These are phyloP conservation scores for Morone chrysops DNA, from an alignment of 2,113 vertebrate species.

Conservation along the genomic window DNA sequence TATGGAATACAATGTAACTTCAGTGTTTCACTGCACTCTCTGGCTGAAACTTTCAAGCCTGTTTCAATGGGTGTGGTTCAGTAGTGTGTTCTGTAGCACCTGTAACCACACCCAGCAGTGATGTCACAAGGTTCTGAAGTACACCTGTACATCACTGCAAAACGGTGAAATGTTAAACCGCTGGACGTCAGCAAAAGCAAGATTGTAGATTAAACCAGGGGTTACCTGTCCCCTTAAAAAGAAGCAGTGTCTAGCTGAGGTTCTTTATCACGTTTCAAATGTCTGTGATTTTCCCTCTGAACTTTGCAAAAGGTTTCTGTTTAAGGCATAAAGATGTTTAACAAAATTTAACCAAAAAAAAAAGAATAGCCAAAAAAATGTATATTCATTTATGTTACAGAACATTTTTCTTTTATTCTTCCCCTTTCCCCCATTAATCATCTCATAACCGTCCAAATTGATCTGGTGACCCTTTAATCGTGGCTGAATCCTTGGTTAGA, in stretches of 20 bases:
- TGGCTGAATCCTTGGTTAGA: neutral
- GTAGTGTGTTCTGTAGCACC: too few species aligned
- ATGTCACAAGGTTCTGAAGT: too few species aligned
- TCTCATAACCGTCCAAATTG: neutral
- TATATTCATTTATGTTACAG: neutral
- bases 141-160: too few species aligned
- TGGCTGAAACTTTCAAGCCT: too few species aligned
- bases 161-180: too few species aligned
- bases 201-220: neutral
- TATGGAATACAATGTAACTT: too few species aligned
- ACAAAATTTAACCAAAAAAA: neutral
- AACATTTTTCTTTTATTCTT: neutral
- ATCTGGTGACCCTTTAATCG: neutral
- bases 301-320: neutral
- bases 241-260: neutral
- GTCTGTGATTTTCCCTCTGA: neutral
- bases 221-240: neutral
- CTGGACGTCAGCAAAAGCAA: too few species aligned
- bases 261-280: too few species aligned
- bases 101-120: too few species aligned
- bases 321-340: neutral
- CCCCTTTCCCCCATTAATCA: neutral
- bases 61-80: too few species aligned
- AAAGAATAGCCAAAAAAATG: too few species aligned
- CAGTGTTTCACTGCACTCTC: too few species aligned